Base-by-base conservation (phyloP, 1,140 invertebrate species). In the Triops cancriformis region DNA sequence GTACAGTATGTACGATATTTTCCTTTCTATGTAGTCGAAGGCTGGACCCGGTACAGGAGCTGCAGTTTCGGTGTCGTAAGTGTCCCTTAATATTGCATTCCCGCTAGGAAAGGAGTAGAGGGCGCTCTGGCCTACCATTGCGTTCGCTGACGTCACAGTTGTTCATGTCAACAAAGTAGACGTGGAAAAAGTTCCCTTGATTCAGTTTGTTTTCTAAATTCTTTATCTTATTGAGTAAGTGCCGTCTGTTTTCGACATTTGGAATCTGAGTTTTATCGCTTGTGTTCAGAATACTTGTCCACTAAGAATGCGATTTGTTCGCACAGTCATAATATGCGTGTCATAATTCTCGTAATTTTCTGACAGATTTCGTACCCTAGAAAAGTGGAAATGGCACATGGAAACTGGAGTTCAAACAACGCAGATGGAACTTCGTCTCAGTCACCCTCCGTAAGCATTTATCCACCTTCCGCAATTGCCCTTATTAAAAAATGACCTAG, bases 111-210 rank as follows among this genome's bases (percentile, higher is more conserved):
- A 37, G 7, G 7, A 37, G 51, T 14, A 23, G n/a, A 64, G 51
- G 3, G 7, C 51, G 51, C 14, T 64, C n/a, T n/a, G n/a, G 51
- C 18, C 9, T n/a, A 14, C 23, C 51, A 64, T 23, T n/a, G 18
- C 18, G 6, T 14, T n/a, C 51, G 0, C 6, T 64, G 51, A 64
- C 51, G 51, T 64, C 51, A 64, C 6, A 64, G 14, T 64, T 23
- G 51, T 64, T n/a, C 51, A 14, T 64, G 51, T 64, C 51, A 64
- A 64, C 51, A 64, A 64, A 64, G 51, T 10, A 64, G 51, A 64
- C 51, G 51, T 64, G 51, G 51, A 64, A 5, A 64, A 23, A 23
- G 51, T 64, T 18, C 6, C 51, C 23, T 64, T n/a, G 51, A 18
- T 18, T 64, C 23, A n/a, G 3, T 64, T 64, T 14, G 51, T 37